Evolutionary conservation across 2,113 vertebrate genomes (phyloP), one percentile per base, ranked within the genome.

Genomic region (Trochalopteron elliotii): DNA sequence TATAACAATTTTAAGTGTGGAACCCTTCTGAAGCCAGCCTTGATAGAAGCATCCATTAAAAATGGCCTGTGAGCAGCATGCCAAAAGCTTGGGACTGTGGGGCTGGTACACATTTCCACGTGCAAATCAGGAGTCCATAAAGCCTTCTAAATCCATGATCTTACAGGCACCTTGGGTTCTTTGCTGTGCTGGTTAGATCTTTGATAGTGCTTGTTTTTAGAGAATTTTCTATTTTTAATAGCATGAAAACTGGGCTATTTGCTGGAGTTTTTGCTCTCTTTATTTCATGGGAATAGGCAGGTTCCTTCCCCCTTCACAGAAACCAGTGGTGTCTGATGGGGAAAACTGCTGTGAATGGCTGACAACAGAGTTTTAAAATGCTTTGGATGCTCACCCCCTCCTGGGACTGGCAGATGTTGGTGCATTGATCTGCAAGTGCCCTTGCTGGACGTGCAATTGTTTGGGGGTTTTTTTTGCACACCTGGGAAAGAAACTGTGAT

Each of bases 381-480:
- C 47, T 74, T 25, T 64, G 39, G 52, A 16, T 52, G 47, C 44
- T 24, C 31, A 50, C 12, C 7, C 6, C 14, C 30, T 74, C 0
- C 0, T 27, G 23, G 28, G 20, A 21, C 12, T 6, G 25, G 33
- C 64, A 81, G 61, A 13, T 72, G 25, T 9, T 2, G 4, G 33
- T 53, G 63, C 14, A 7, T 0, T 21, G 37, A 83, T 60, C 39
- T 74, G 45, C n/a, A 61, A 57, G 5, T 40, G 47, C 52, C 24
- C 39, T 81, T 6, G 1, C 17, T 56, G 31, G n/a, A 42, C 0
- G 3, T 39, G 47, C 35, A 44, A 0, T 67, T 39, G 4, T 64
- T 60, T 16, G 1, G 30, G 30, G 1, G 44, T 21, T 0, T 8
- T 19, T 69, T 79, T 69, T 63, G 33, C 23, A 17, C 23, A 7